A percentile compares a stretch with the other conserved stretches of the same genome.
phyloP scores from a whole-genome alignment of 1,140 invertebrate species.

The Gryon sp. region DNA sequence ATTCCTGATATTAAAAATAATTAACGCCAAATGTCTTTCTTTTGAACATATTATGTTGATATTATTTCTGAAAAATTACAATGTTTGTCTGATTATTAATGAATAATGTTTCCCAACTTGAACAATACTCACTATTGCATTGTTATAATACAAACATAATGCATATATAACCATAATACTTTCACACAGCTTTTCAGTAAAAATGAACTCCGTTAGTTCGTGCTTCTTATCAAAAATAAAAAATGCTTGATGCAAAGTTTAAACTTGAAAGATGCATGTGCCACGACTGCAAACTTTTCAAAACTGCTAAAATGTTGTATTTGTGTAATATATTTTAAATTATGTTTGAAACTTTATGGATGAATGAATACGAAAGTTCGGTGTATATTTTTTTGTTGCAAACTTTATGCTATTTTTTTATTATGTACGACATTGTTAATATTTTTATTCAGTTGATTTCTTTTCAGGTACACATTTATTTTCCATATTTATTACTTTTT shows the following conservation, averaged over 20 bases:
- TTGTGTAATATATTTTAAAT: constrained; percentile 52
- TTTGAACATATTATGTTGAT: too few species aligned
- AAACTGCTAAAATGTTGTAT: constrained; percentile 46
- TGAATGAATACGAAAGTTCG: constrained; percentile 25
- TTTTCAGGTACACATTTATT: neutral
- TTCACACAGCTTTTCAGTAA: constrained; percentile 9
- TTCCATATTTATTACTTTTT: neutral
- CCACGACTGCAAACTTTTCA: constrained; percentile 20
- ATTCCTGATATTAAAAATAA: too few species aligned
- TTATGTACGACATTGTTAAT: constrained; percentile 5
- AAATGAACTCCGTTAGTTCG: constrained; percentile 13
- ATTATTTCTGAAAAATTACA: too few species aligned
- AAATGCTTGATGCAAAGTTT: constrained; percentile 21
- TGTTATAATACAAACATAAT: too few species aligned
- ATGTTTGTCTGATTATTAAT: too few species aligned
- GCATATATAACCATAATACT: too few species aligned
- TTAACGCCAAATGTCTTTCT: too few species aligned
- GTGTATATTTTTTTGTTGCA: constrained; percentile 11
- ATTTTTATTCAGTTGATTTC: constrained; percentile 2
- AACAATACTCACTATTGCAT: too few species aligned
- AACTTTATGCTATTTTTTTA: constrained; percentile 13
- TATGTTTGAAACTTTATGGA: constrained; percentile 41
- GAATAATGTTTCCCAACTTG: too few species aligned
- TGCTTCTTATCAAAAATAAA: constrained; percentile 26
- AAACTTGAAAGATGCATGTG: constrained; percentile 41